Conservation (phyloP, 1,140 invertebrate species). For the Drosophila serrata region DNA sequence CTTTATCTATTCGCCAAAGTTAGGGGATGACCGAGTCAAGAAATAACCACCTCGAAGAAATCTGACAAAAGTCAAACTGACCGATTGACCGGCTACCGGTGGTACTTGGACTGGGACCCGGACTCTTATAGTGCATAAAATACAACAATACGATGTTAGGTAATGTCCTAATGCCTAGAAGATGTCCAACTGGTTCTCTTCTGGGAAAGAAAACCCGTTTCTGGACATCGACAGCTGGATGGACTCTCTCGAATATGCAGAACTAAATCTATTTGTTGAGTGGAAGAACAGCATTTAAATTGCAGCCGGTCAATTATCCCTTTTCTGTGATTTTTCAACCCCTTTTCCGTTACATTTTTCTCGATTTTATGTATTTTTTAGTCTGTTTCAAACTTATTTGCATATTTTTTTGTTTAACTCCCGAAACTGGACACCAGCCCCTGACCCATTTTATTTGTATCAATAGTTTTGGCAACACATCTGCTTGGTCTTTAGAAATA, state of each 20-base stretch:
- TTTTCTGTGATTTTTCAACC: constrained; percentile 55
- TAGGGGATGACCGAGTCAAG: neutral
- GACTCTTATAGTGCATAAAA: neutral
- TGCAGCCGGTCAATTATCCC: constrained; percentile 48
- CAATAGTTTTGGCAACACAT: constrained; percentile 26
- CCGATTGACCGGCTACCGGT: constrained; percentile 16
- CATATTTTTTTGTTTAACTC: constrained; percentile 52
- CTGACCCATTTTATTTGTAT: neutral
- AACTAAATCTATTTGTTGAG: constrained; percentile 15
- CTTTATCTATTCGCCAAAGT: neutral
- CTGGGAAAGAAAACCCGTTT: constrained; percentile 70
- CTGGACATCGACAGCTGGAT: constrained; percentile 24
- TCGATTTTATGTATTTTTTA: constrained; percentile 48
- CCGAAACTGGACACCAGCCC: constrained; percentile 43
- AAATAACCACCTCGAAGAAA: neutral
- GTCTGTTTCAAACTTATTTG: constrained; percentile 39
- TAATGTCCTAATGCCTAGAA: constrained; percentile 10
- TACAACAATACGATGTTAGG: constrained; percentile 1
- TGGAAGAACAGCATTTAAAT: constrained; percentile 2
- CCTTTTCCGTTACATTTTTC: constrained; percentile 35
- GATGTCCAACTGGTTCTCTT: constrained; percentile 54
- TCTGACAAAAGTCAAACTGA: constrained; percentile 1
- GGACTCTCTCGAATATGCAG: constrained; percentile 11
- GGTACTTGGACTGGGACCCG: too few species aligned
- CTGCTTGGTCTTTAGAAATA: constrained; percentile 26